Conservation (phyloP, 64 coral and sea anemone genomes). For the Stylophora pistillata region DNA sequence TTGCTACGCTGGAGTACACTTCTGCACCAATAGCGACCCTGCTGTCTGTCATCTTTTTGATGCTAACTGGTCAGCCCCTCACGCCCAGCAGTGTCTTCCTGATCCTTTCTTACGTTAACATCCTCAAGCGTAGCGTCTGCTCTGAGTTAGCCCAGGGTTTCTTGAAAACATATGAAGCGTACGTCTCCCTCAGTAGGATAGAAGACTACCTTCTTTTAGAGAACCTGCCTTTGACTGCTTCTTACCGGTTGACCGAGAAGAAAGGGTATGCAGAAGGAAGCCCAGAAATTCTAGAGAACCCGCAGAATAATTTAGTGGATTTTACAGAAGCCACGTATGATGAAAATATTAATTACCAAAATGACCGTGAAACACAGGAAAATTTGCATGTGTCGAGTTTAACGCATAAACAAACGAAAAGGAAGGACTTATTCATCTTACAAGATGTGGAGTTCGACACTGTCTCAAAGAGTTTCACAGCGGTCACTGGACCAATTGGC, state of each 20-base stretch:
- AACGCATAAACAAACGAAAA: neutral
- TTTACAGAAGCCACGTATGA: neutral
- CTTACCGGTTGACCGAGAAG: neutral
- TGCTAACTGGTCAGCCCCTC: slow-evolving; percentile 30
- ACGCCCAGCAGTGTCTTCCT: slow-evolving; percentile 18
- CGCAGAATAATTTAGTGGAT: neutral
- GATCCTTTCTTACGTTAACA: neutral
- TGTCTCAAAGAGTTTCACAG: neutral
- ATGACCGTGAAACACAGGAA: neutral
- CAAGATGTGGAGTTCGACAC: neutral
- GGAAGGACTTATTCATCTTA: neutral
- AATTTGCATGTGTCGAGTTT: neutral
- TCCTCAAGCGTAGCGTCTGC: neutral
- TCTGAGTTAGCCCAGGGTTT: neutral
- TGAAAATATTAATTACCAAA: neutral
- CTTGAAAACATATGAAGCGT: neutral
- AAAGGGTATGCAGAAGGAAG: neutral
- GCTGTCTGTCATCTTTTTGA: neutral
- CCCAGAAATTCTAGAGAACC: neutral
- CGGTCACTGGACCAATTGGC: neutral
- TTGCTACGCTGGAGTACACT: neutral
- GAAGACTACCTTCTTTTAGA: neutral
- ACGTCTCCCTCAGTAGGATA: neutral
- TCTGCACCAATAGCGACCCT: neutral
- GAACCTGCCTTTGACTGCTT: neutral